Evolutionary conservation across 1,140 invertebrate genomes (phyloP), one percentile per base, ranked within the genome.

Genomic region (Hypsibius dujardini): DNA sequence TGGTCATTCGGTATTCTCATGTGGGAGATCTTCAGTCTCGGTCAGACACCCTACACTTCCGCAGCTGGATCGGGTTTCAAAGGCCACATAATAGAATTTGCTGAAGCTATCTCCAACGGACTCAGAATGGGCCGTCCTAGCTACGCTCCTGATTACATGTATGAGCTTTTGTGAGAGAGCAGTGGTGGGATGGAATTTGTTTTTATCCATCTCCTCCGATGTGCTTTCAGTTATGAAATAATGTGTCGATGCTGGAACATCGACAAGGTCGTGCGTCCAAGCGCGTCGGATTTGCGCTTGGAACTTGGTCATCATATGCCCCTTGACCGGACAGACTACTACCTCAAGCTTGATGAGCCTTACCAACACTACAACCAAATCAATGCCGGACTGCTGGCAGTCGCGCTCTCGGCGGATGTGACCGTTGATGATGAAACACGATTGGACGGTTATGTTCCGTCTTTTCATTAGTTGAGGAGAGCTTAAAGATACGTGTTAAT

Each of bases 11-110:
- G 50, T 56, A n/a, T 56, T 12, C 50, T 56, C 7, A 7, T 56
- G 50, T 56, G 50, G 50, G 50, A 56, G 50, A 56, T 56, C n/a
- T 56, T 56, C 50, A 56, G 50, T 56, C n/a, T 56, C 7, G 50
- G 50, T n/a, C 7, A 56, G 7, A n/a, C n/a, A 56, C 50, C 50
- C 7, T 56, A 56, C n/a, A 12, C 50, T 12, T 56, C 50, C 50
- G n/a, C 50, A 7, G 50, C 7, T 56, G 50, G 50, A 7, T 56
- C 50, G n/a, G 7, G n/a, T 12, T 56, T 56, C n/a, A 56, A 56
- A 12, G 50, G 50, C 50, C 7, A 56, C 50, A 56, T 56, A 12
- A n/a, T n/a, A n/a, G 7, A 56, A n/a, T 56, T 56, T n/a, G 50
- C n/a, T 56, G n/a, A 56, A 12, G 7, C 50, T 12, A 7, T 56